phyloP scores from a whole-genome alignment of 2,113 vertebrate genomes.

The Muntiacus muntjak region DNA sequence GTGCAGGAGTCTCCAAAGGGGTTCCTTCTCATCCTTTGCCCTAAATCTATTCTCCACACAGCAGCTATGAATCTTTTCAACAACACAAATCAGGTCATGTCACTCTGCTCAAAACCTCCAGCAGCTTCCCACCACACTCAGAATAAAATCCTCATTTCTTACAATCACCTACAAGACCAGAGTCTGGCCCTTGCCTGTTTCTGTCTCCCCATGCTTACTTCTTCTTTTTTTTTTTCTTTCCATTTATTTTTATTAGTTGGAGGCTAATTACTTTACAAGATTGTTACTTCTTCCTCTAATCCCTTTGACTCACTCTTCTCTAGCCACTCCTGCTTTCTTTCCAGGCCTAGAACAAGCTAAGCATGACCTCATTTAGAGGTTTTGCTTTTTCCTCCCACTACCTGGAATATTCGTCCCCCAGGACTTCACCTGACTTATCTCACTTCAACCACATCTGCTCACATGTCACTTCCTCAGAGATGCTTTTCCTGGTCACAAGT shows the following conservation, averaged over 20 bases:
- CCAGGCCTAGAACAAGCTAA: background rate
- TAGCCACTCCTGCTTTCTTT: background rate
- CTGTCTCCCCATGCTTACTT: background rate
- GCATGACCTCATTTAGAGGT: background rate
- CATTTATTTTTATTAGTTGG: too few relatives aligned
- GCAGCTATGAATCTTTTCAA: background rate
- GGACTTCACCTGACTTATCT: background rate
- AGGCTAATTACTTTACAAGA: too few relatives aligned
- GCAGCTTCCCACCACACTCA: background rate
- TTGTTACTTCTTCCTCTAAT: background rate
- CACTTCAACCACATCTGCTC: background rate
- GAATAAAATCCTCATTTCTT: constrained; percentile 20
- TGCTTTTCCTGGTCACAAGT: background rate
- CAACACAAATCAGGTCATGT: background rate
- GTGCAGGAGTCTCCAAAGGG: background rate
- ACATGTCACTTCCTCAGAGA: background rate
- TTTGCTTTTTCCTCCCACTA: background rate
- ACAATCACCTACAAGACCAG: background rate
- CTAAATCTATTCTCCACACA: background rate
- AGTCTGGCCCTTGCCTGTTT: background rate
- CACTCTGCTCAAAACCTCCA: background rate
- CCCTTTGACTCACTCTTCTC: background rate
- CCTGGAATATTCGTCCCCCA: background rate
- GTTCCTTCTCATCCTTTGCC: background rate
- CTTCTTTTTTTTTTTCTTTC: too few relatives aligned